Evolutionary conservation across 2,888 invertebrate species (phyloP).

Genomic region (Orthosia cruda): DNA sequence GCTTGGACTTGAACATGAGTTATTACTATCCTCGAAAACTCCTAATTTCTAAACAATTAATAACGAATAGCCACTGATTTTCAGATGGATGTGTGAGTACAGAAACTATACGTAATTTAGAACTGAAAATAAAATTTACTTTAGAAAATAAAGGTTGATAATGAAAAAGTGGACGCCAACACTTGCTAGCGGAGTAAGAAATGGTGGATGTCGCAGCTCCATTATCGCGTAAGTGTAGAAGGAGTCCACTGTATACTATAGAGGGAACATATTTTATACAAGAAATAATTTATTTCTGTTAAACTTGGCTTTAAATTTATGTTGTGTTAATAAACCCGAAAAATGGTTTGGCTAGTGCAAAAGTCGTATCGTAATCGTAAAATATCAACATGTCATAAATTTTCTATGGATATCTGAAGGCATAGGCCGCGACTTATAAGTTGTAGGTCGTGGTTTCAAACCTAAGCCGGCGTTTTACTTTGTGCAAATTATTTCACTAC

Average conservation of each 20-base stretch:
- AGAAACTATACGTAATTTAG: constrained; percentile 55
- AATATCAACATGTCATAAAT: too few relatives aligned
- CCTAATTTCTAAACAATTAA: too few relatives aligned
- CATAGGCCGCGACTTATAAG: too few relatives aligned
- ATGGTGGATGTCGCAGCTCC: constrained; percentile 60
- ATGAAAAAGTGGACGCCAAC: constrained; percentile 57
- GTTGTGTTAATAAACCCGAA: constrained; percentile 16
- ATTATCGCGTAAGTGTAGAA: constrained; percentile 56
- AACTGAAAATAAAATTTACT: constrained; percentile 64
- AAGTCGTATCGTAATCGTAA: too few relatives aligned
- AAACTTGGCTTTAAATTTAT: constrained; percentile 31
- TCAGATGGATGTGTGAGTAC: constrained; percentile 25
- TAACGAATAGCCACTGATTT: constrained; percentile 25
- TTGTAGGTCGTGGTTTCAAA: too few relatives aligned
- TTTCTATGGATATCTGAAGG: too few relatives aligned
- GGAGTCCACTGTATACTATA: constrained; percentile 28
- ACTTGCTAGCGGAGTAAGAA: constrained; percentile 58
- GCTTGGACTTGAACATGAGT: not conserved
- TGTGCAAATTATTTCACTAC: too few relatives aligned
- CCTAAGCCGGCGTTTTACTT: too few relatives aligned
- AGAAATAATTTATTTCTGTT: constrained; percentile 43
- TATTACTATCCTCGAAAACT: too few relatives aligned
- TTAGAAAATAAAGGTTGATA: constrained; percentile 65
- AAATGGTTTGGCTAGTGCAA: not conserved
- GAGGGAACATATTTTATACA: constrained; percentile 40